Percentiles rank a stretch among this genome's conserved stretches.
Evolutionary conservation across 2,797 vertebrate genomes (phyloP).

Genomic region (Poeciliopsis turneri): DNA sequence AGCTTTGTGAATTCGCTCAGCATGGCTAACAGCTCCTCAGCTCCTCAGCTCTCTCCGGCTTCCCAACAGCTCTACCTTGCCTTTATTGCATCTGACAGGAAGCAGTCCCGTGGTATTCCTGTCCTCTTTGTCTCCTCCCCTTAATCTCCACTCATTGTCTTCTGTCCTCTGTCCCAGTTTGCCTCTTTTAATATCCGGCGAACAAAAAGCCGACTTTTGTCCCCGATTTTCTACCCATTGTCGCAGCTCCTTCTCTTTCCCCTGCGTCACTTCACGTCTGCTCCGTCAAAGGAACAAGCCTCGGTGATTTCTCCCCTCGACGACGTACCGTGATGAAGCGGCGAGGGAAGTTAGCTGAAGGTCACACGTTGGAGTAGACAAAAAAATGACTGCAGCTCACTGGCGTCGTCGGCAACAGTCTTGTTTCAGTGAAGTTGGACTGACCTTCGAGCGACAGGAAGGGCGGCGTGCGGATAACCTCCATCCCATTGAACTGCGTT

Average conservation of each 20-base stretch:
- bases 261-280: neutral
- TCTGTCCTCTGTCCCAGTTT: neutral
- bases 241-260: neutral
- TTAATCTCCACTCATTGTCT: constrained; percentile 20
- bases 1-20: constrained; percentile 1
- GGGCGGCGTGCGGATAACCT: neutral
- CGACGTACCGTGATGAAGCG: neutral
- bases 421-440: constrained; percentile 19
- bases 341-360: constrained; percentile 26
- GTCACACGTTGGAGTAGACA: constrained; percentile 23
- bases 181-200: constrained; percentile 21
- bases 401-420: neutral
- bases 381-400: constrained; percentile 3
- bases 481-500: neutral
- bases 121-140: constrained; percentile 31
- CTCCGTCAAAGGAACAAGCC: neutral
- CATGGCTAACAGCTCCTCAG: constrained; percentile 13
- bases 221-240: neutral
- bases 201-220: constrained; percentile 8
- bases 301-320: constrained; percentile 11
- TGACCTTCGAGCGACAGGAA: constrained; percentile 7
- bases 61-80: constrained; percentile 22
- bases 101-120: neutral
- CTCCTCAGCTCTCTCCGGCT: constrained; percentile 11
- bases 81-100: constrained; percentile 35